These are phyloP conservation scores for Brenthis ino DNA, from an alignment of 2,888 invertebrate genomes.

Conservation along the genomic window DNA sequence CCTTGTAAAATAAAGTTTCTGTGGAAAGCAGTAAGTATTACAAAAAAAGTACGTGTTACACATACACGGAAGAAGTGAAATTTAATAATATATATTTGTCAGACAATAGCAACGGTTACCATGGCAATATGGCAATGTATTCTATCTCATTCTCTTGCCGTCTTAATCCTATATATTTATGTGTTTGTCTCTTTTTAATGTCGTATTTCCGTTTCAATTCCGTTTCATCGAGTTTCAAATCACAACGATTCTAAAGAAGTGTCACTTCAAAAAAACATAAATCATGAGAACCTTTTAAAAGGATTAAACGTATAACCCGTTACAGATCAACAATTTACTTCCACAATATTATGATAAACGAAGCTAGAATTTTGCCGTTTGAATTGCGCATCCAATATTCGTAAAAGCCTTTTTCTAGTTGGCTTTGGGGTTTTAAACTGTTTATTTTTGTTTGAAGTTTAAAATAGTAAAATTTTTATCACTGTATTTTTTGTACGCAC, in stretches of 20 bases:
- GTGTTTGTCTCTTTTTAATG: too few relatives aligned
- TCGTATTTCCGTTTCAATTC: too few relatives aligned
- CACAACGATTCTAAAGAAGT: too few relatives aligned
- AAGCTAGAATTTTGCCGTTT: background rate
- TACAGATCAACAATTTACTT: conserved; percentile 2
- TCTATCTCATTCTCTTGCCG: too few relatives aligned
- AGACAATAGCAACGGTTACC: too few relatives aligned
- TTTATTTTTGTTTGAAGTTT: conserved; percentile 2
- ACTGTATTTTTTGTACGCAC: too few relatives aligned
- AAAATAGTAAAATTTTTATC: background rate
- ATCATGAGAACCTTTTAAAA: conserved; percentile 5
- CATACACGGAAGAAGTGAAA: too few relatives aligned
- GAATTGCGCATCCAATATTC: conserved; percentile 1
- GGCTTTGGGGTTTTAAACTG: background rate
- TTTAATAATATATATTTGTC: too few relatives aligned
- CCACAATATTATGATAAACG: conserved; percentile 1
- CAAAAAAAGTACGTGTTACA: background rate
- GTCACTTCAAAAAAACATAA: background rate
- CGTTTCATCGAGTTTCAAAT: too few relatives aligned
- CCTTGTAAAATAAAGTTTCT: too few relatives aligned
- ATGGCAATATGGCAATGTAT: too few relatives aligned
- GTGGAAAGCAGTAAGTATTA: background rate
- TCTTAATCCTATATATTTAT: too few relatives aligned
- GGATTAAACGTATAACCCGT: background rate
- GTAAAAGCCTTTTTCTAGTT: conserved; percentile 11